Conservation (phyloP, 92 coral and sea anemone species). For the Umimayanthus chanpuru region DNA sequence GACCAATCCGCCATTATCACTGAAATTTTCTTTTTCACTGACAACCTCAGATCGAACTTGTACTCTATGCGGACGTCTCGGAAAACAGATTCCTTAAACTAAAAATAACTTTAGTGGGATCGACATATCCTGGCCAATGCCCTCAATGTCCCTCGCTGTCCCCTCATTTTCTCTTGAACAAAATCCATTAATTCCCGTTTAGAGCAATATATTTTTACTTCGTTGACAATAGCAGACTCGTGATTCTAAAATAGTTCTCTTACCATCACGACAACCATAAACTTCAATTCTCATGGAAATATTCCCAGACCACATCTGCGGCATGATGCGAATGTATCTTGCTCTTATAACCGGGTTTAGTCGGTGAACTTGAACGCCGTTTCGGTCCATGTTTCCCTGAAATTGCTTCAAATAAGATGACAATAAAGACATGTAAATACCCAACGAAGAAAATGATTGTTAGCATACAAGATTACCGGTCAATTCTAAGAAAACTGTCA, state of each 20-base stretch:
- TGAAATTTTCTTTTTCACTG: no score
- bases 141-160: no score
- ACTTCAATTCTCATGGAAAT: slow-evolving; percentile 8
- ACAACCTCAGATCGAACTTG: no score
- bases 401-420: not conserved
- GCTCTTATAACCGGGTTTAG: not conserved
- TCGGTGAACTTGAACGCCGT: not conserved
- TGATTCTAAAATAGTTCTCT: not conserved
- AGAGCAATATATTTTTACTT: no score
- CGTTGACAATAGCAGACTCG: not conserved
- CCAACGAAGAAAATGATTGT: not conserved
- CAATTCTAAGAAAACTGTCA: no score
- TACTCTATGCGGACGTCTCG: no score
- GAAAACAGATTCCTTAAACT: no score
- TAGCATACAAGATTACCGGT: not conserved
- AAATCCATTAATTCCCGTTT: no score
- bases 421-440: not conserved
- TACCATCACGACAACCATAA: slow-evolving; percentile 19
- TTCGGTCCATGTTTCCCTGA: not conserved
- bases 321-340: not conserved
- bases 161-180: no score
- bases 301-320: not conserved
- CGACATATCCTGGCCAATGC: no score
- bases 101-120: no score
- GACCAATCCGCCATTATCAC: no score